Conservation (phyloP, 1,140 invertebrate genomes). For the Saccostrea glomerata region DNA sequence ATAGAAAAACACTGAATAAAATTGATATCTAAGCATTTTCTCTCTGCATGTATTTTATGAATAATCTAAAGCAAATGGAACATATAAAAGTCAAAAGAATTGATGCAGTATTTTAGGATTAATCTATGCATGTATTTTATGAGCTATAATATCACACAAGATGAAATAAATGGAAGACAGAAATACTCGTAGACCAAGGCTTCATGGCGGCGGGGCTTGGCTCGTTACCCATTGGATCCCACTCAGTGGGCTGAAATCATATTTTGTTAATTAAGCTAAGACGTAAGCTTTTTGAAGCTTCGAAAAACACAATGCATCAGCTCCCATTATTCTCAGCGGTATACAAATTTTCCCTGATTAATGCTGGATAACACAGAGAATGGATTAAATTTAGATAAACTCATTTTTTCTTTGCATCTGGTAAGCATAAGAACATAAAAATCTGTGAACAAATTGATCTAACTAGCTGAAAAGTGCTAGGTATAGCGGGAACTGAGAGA, state of each 20-base stretch:
- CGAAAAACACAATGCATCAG: not conserved
- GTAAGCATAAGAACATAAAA: not conserved
- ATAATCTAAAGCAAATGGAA: constrained; percentile 9
- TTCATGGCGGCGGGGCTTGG: not conserved
- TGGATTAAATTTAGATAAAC: constrained; percentile 35
- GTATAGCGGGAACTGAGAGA: not conserved
- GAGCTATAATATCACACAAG: not conserved
- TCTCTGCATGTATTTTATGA: too few relatives aligned
- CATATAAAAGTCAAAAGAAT: not conserved
- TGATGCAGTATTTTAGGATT: not conserved
- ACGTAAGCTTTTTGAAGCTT: not conserved
- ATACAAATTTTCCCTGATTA: constrained; percentile 4
- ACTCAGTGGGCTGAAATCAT: not conserved
- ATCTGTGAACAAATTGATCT: constrained; percentile 9
- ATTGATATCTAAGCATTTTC: too few relatives aligned
- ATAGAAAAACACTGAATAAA: too few relatives aligned
- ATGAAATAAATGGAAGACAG: not conserved
- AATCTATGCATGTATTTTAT: not conserved
- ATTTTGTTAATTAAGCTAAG: constrained; percentile 35
- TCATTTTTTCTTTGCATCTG: constrained; percentile 8
- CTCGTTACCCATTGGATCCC: not conserved
- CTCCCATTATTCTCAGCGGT: constrained; percentile 10
- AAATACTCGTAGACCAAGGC: not conserved
- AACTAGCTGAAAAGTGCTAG: not conserved
- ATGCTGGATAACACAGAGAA: constrained; percentile 13